Base-by-base conservation (phyloP, 2,888 invertebrate species). In the Platyscelio sp. region DNA sequence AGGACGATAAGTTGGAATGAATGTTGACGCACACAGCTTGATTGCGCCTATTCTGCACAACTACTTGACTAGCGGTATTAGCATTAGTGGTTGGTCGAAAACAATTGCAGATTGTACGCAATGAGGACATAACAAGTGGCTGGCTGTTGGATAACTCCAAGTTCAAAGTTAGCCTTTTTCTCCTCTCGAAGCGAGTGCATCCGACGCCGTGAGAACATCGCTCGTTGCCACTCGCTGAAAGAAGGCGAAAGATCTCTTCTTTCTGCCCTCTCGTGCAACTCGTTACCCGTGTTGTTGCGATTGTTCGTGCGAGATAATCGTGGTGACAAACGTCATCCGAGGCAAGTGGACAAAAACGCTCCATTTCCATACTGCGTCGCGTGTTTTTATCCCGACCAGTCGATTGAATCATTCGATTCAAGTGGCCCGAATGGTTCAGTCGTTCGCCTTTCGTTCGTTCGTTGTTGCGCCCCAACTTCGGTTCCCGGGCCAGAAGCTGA, bases 251-350 rank as follows among this genome's bases (percentile, higher is more conserved):
- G 79, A 67, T n/a, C n/a, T n/a, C n/a, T n/a, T n/a, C n/a, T n/a
- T n/a, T n/a, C n/a, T n/a, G n/a, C n/a, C n/a, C n/a, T n/a, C n/a
- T n/a, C n/a, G 68, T 43, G 80, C 80, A 58, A 72, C 80, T 80
- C 68, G 80, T 80, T 74, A 74, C 54, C 63, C 78, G 70, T 78
- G 61, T 71, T 65, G 80, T 58, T 58, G 26, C 22, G 26, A 79
- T 79, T 79, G 79, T 79, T 67, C 72, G 72, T 58, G 72, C 79
- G 68, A 65, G 79, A 79, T 79, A 79, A 78, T 78, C 70, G 70
- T 40, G 61, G 63, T 78, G 78, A 61, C 71, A 63, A 71, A 70
- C 56, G 58, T 38, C 65, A 18, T 56, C 46, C 56, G 18, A 33
- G 58, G 78, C 67, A 70, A 67, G 68, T 70, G 70, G 54, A 51